Evolutionary conservation across 2,888 invertebrate species (phyloP).

Genomic region (Hypomecis atomaria): DNA sequence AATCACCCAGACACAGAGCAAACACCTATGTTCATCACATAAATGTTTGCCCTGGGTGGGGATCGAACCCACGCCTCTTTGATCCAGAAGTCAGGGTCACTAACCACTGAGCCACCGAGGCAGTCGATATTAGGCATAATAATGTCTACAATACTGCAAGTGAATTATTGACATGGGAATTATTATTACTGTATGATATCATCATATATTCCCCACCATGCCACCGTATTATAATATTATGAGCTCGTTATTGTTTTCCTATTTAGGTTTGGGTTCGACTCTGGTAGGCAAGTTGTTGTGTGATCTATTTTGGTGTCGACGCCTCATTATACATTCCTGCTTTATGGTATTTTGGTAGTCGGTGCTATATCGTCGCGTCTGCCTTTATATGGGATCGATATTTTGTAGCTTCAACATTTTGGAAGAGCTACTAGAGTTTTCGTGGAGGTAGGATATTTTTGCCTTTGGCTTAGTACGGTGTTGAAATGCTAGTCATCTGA

Average conservation of each 20-base stretch:
- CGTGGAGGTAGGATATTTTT: no score
- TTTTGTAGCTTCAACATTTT: conserved; percentile 3
- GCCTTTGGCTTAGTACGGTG: no score
- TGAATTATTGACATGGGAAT: background rate
- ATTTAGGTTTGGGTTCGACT: conserved; percentile 4
- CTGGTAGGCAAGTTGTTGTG: conserved; percentile 2
- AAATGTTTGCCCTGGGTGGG: no score
- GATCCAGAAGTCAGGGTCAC: no score
- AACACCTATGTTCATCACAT: no score
- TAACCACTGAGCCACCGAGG: no score
- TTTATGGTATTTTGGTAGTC: conserved; percentile 20
- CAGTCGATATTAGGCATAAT: no score
- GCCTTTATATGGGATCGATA: conserved; percentile 28
- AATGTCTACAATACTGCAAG: no score
- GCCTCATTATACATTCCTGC: conserved; percentile 27
- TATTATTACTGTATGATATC: conserved; percentile 6
- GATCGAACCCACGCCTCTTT: no score
- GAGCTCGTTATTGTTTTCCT: conserved; percentile 9
- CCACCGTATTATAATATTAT: background rate
- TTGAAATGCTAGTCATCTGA: no score
- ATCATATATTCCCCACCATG: conserved; percentile 5
- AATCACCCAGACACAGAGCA: no score
- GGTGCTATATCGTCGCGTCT: conserved; percentile 20
- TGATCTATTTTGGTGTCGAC: conserved; percentile 24
- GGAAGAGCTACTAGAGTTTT: background rate